Evolutionary conservation across 2,113 vertebrate species (phyloP), one percentile per base, ranked within the genome.

Genomic region (Ameiurus melas): DNA sequence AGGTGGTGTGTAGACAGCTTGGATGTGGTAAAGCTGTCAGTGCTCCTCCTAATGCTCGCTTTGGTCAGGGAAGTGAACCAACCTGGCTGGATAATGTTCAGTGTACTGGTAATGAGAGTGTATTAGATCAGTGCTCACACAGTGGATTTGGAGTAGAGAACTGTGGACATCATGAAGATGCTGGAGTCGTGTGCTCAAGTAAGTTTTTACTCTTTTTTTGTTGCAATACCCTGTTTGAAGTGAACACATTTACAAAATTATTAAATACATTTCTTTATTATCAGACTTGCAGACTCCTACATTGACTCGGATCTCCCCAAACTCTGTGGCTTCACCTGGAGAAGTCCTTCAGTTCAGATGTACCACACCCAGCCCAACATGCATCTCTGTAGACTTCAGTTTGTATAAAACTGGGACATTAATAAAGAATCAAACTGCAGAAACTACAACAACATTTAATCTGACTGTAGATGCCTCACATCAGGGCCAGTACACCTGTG

Each of bases 111-210:
- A 3, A 82, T 20, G 94, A 95, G 87, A 0, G 9, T 7, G 91
- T 87, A 5, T 57, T 95, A 78, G 22, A 91, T 3, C 92, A 92
- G 0, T 95, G 94, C 68, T 5, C 2, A 0, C 93, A 95, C 64
- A 7, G 1, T 0, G 55, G 58, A 2, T 93, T 92, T 89, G 94
- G 94, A 75, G 13, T 85, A 19, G 89, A 94, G n/a, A 93, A 95
- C 90, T 95, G 94, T 2, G 91, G 92, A 0, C 94, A 95, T 0
- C 39, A 64, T 51, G 93, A 95, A 92, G 94, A 95, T 84, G 92
- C 93, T 36, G 33, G 94, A 0, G 93, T 91, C 13, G 91, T 94
- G 73, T 95, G 95, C 92, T 90, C 93, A 83, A 90, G 95, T 94
- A 90, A 90, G 87, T 39, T 13, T 39, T 22, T 71, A 4, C 33